These are phyloP conservation scores for Aleiodes alternator DNA, from an alignment of 2,888 invertebrate genomes.

Conservation along the genomic window DNA sequence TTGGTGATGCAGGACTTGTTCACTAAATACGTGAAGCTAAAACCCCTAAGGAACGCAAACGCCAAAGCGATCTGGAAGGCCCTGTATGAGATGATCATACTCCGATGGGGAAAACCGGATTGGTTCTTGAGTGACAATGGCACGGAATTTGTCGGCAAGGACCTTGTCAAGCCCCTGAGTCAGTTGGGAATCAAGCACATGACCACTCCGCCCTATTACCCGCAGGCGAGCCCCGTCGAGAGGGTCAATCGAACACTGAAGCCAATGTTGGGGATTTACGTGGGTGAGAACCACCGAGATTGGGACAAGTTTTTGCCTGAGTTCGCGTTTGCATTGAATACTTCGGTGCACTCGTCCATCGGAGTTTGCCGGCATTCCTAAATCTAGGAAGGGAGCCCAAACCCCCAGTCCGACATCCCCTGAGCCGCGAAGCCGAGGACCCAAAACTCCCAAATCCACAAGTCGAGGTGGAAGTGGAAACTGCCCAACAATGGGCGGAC, in stretches of 20 bases:
- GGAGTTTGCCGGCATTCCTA: neutral
- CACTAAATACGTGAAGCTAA: conserved; percentile 52
- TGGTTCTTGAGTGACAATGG: conserved; percentile 56
- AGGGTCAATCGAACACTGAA: conserved; percentile 57
- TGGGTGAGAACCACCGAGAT: conserved; percentile 52
- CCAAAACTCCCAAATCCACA: neutral
- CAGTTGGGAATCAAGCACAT: conserved; percentile 37
- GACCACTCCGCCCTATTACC: conserved; percentile 53
- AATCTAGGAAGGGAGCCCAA: neutral
- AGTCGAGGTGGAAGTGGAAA: too few relatives aligned
- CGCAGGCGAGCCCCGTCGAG: conserved; percentile 60
- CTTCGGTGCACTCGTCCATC: conserved; percentile 49
- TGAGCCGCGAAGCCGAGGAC: too few relatives aligned
- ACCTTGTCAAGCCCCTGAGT: conserved; percentile 42
- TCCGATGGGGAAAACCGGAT: conserved; percentile 51
- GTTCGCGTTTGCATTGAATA: conserved; percentile 55
- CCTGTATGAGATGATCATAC: conserved; percentile 52
- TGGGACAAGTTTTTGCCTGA: conserved; percentile 57
- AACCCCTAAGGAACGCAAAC: conserved; percentile 47
- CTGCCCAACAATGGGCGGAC: neutral
- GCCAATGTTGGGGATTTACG: conserved; percentile 52
- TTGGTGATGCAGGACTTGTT: conserved; percentile 40
- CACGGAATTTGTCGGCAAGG: conserved; percentile 46
- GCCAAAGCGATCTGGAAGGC: conserved; percentile 39
- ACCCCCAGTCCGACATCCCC: neutral